Evolutionary conservation across 2,888 invertebrate species (phyloP).

Genomic region (Ditylenchus weischeri): DNA sequence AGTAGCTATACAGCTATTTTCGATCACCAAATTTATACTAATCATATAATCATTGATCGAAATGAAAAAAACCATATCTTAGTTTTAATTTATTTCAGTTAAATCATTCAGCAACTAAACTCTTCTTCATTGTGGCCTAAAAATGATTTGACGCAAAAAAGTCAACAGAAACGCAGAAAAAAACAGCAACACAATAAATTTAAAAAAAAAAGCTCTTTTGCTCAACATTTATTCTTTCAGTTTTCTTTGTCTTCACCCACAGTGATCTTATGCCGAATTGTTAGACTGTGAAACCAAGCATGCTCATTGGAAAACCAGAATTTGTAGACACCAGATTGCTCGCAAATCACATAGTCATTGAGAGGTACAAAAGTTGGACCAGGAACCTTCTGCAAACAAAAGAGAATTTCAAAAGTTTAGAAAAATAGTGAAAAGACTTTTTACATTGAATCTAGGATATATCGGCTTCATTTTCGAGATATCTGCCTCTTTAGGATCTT

Average conservation of each 20-base stretch:
- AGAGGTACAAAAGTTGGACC: slow-evolving; percentile 54
- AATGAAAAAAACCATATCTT: no score
- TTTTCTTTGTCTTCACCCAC: neutral
- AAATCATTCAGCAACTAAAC: no score
- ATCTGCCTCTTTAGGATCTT: slow-evolving; percentile 36
- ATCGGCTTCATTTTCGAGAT: slow-evolving; percentile 37
- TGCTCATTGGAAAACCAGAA: slow-evolving; percentile 56
- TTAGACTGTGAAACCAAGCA: slow-evolving; percentile 55
- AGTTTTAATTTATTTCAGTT: no score
- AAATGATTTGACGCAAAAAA: no score
- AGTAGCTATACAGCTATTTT: no score
- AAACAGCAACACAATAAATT: no score
- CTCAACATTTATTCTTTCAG: neutral
- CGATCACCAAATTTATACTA: no score
- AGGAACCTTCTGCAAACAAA: slow-evolving; percentile 51
- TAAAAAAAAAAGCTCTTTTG: neutral
- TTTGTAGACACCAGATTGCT: slow-evolving; percentile 36
- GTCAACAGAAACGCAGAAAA: no score
- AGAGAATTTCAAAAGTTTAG: no score
- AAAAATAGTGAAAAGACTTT: slow-evolving; percentile 13
- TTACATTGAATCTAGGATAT: slow-evolving; percentile 54
- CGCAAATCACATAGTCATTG: slow-evolving; percentile 36
- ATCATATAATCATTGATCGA: no score
- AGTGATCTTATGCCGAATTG: slow-evolving; percentile 34
- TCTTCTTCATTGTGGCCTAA: no score